Conservation (phyloP, 2,888 invertebrate species). For the Parnassius smintheus region DNA sequence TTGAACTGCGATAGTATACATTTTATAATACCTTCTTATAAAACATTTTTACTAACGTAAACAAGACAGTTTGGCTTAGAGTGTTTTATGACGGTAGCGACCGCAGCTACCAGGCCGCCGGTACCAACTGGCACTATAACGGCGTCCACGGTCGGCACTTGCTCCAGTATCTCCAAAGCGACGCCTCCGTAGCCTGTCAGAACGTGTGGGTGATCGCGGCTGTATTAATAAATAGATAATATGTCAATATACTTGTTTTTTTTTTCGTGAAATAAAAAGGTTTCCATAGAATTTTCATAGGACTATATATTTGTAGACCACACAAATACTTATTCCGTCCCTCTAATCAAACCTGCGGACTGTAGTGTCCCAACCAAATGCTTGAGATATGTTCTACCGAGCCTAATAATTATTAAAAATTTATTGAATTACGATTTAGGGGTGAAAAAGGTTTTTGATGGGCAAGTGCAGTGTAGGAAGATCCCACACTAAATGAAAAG, state of each 20-base stretch:
- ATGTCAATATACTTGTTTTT: not conserved
- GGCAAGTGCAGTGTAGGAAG: no score
- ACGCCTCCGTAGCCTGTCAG: constrained; percentile 96
- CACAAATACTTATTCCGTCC: no score
- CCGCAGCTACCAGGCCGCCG: constrained; percentile 93
- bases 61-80: constrained; percentile 89
- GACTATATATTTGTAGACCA: no score
- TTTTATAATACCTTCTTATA: constrained; percentile 10
- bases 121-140: constrained; percentile 95
- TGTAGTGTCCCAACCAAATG: no score
- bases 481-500: no score
- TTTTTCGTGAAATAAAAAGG: not conserved
- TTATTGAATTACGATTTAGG: no score
- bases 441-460: no score
- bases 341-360: no score
- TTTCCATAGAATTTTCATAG: not conserved
- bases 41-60: constrained; percentile 84
- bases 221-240: constrained; percentile 47
- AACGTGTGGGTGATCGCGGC: constrained; percentile 96
- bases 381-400: no score
- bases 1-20: not conserved
- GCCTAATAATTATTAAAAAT: no score
- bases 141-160: constrained; percentile 91
- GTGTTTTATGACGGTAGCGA: constrained; percentile 92
- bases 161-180: constrained; percentile 94